A percentile compares a stretch with the other conserved stretches of the same genome.
These are phyloP conservation scores for Bambusicola thoracicus DNA, from an alignment of 2,113 vertebrate genomes.

Conservation along the genomic window DNA sequence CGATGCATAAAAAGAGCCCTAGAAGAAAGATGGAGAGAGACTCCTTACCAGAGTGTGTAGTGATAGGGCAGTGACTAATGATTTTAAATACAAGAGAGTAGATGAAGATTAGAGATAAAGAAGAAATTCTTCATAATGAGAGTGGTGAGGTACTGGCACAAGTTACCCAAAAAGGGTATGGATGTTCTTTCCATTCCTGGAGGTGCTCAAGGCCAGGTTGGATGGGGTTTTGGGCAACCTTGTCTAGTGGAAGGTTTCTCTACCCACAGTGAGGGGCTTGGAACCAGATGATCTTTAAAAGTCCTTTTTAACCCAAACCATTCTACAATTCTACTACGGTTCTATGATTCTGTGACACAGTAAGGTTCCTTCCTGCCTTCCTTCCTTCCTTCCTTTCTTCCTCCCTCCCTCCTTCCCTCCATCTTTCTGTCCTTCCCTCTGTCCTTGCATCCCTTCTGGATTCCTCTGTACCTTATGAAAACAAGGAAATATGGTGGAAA, in stretches of 20 bases:
- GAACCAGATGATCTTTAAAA: background rate
- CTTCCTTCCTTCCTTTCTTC: background rate
- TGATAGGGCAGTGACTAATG: background rate
- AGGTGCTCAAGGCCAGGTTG: background rate
- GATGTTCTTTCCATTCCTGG: background rate
- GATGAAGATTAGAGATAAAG: background rate
- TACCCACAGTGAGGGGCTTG: background rate
- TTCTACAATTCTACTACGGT: background rate
- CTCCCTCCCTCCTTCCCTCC: background rate
- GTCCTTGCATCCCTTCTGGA: background rate
- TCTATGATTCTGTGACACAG: background rate
- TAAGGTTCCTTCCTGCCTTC: background rate
- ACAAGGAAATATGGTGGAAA: background rate
- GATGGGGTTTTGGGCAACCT: background rate
- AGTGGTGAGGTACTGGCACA: background rate
- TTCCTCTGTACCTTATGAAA: background rate
- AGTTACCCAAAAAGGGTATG: no score
- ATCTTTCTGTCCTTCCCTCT: background rate
- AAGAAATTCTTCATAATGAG: background rate
- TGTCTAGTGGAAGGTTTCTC: background rate
- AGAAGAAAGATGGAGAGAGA: background rate
- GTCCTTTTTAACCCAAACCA: background rate
- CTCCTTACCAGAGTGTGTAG: background rate
- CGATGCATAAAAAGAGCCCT: background rate
- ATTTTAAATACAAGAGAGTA: background rate